phyloP scores from a whole-genome alignment of 1,140 invertebrate genomes.

The Drosophila ohnishii region DNA sequence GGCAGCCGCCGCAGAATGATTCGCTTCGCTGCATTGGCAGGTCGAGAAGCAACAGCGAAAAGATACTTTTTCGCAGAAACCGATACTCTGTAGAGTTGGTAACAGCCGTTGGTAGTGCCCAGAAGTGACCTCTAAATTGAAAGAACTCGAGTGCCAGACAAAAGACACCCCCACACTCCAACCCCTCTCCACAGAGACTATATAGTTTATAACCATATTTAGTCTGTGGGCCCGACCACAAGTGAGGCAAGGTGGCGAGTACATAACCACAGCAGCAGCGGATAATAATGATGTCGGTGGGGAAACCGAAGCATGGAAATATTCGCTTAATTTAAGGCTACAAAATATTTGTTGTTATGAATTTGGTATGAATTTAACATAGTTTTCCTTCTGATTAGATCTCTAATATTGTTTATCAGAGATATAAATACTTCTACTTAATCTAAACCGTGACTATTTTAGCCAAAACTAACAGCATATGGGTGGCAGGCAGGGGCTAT shows the following conservation, averaged over 20 bases:
- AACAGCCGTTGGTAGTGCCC: constrained; percentile 18
- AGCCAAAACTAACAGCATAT: constrained; percentile 9
- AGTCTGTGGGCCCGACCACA: constrained; percentile 22
- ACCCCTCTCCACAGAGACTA: constrained; percentile 1
- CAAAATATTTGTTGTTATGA: too few species aligned
- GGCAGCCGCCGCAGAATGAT: constrained; percentile 53
- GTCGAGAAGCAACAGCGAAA: constrained; percentile 36
- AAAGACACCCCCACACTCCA: constrained; percentile 6
- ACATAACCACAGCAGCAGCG: constrained; percentile 61
- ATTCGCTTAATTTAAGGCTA: constrained; percentile 46
- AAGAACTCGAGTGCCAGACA: constrained; percentile 53
- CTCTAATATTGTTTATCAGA: too few species aligned
- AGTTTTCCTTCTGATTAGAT: not conserved
- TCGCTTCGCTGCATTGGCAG: constrained; percentile 69
- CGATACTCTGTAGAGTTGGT: constrained; percentile 30
- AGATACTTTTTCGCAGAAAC: constrained; percentile 37
- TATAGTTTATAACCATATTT: constrained; percentile 14
- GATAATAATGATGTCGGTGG: constrained; percentile 37
- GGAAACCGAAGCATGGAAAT: constrained; percentile 42
- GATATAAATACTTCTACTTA: not conserved
- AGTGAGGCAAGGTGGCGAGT: constrained; percentile 69
- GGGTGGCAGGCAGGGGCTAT: constrained; percentile 23
- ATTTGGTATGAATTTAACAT: too few species aligned
- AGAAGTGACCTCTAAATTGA: constrained; percentile 69
- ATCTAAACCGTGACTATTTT: not conserved